These are phyloP conservation scores for Thamnophis sirtalis DNA, from an alignment of 2,113 vertebrate species.

Conservation along the genomic window DNA sequence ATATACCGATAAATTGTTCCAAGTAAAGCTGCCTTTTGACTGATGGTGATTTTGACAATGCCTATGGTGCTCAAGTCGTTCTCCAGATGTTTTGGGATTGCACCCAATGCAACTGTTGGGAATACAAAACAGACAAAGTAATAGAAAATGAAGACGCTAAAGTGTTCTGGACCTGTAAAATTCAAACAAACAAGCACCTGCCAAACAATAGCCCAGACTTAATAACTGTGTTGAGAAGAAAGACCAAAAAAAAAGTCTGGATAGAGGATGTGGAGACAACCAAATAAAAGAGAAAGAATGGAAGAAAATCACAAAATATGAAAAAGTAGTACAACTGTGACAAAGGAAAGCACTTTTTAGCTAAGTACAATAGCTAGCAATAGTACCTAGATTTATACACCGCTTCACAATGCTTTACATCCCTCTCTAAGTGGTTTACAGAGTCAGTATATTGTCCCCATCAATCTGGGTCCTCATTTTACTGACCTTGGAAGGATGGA, in stretches of 20 bases:
- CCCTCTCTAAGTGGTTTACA: too few species aligned
- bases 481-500: not conserved
- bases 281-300: not conserved
- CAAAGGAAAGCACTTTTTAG: not conserved
- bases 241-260: not conserved
- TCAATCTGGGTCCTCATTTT: not conserved
- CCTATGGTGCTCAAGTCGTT: not conserved
- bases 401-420: not conserved
- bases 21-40: not conserved
- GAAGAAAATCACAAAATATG: not conserved
- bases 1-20: too few species aligned
- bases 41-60: not conserved
- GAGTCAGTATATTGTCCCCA: too few species aligned
- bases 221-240: not conserved
- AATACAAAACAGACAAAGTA: not conserved
- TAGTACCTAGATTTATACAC: not conserved
- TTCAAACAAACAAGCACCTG: not conserved
- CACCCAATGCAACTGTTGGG: not conserved
- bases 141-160: not conserved
- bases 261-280: not conserved
- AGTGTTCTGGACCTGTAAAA: not conserved
- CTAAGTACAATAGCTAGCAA: not conserved
- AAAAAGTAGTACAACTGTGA: not conserved
- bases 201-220: not conserved
- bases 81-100: not conserved